phyloP scores from a whole-genome alignment of 2,797 vertebrate genomes.

The Poecilia velifera region DNA sequence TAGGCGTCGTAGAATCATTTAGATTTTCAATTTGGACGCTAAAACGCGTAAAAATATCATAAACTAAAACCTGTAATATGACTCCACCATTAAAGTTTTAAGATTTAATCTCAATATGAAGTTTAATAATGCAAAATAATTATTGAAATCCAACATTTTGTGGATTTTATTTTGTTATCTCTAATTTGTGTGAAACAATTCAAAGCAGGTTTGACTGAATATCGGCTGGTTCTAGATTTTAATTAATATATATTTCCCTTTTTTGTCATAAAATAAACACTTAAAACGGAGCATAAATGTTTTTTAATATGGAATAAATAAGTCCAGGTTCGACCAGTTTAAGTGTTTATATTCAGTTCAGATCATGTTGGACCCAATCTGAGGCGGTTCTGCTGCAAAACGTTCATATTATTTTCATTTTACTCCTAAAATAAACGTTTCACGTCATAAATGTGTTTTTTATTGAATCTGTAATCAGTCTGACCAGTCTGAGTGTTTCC shows the following conservation, averaged over 20 bases:
- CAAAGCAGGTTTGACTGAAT: not conserved
- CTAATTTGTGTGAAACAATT: not conserved
- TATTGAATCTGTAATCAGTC: not conserved
- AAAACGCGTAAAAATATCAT: not conserved
- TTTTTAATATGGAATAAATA: not conserved
- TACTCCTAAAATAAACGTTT: not conserved
- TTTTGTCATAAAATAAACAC: not conserved
- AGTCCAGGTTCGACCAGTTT: not conserved
- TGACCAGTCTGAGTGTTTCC: not conserved
- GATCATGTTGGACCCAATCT: not conserved
- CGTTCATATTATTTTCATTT: not conserved
- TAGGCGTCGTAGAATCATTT: not conserved
- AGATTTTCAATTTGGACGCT: not conserved
- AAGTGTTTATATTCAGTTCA: too few species aligned
- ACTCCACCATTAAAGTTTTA: not conserved
- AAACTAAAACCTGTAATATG: not conserved
- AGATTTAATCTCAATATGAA: not conserved
- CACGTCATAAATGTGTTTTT: not conserved
- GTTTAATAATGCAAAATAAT: not conserved
- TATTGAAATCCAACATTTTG: not conserved
- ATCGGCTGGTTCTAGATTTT: too few species aligned
- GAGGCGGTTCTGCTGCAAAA: not conserved
- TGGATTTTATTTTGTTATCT: not conserved
- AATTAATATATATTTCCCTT: too few species aligned
- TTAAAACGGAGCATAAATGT: not conserved